Evolutionary conservation across 2,888 invertebrate genomes (phyloP).

Genomic region (Mylabris sibirica): DNA sequence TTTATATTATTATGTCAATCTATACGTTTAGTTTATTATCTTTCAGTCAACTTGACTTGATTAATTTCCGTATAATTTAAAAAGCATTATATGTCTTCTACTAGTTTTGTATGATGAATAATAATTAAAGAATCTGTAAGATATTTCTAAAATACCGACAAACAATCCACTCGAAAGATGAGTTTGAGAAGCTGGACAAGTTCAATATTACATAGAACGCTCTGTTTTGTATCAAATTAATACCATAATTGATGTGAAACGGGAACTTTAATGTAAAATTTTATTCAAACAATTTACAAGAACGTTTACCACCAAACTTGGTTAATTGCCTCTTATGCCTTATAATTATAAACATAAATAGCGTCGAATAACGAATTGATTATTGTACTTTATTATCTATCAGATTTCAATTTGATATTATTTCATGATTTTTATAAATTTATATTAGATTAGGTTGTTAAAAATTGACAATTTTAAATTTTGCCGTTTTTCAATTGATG

Average conservation of each 20-base stretch:
- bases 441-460: too few relatives aligned
- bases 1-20: not conserved
- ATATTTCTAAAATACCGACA: too few relatives aligned
- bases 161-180: too few relatives aligned
- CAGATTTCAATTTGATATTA: too few relatives aligned
- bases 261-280: constrained; percentile 6
- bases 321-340: constrained; percentile 12
- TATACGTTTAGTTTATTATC: not conserved
- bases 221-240: not conserved
- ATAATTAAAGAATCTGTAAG: too few relatives aligned
- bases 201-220: not conserved
- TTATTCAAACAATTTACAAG: constrained; percentile 11
- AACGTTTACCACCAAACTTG: constrained; percentile 3
- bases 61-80: too few relatives aligned
- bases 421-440: too few relatives aligned
- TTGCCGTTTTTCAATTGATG: too few relatives aligned
- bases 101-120: too few relatives aligned
- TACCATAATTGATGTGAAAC: constrained; percentile 9
- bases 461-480: too few relatives aligned
- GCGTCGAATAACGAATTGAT: not conserved
- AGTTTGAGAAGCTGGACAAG: not conserved
- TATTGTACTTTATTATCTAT: not conserved
- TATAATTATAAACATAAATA: constrained; percentile 14
- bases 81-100: too few relatives aligned
- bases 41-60: not conserved